phyloP scores from a whole-genome alignment of 2,113 vertebrate genomes.

The Cinclus mexicanus region DNA sequence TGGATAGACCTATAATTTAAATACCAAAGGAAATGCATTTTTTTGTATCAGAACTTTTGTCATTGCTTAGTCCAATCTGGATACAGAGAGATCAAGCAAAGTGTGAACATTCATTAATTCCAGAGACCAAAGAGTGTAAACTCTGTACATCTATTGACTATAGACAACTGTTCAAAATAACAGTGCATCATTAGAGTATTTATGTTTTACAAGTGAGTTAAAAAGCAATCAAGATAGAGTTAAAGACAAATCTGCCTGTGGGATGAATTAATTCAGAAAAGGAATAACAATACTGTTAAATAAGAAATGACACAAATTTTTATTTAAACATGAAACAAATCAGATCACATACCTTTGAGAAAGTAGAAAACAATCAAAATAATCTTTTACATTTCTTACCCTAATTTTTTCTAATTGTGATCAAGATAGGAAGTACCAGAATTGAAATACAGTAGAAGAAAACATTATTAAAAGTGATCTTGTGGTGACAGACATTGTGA shows the following conservation, averaged over 20 bases:
- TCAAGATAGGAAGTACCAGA: neutral
- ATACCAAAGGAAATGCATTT: neutral
- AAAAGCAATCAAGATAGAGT: neutral
- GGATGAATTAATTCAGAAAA: constrained; percentile 16
- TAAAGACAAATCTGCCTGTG: neutral
- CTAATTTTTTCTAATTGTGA: neutral
- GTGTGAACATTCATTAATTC: neutral
- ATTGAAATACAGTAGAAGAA: neutral
- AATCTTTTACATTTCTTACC: neutral
- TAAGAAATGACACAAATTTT: neutral
- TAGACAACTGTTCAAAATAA: neutral
- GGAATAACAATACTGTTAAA: neutral
- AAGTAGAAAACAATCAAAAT: neutral
- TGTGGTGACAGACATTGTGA: neutral
- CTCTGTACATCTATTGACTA: neutral
- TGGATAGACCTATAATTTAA: neutral
- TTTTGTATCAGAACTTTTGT: neutral
- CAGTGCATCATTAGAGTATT: neutral
- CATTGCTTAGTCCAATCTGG: neutral
- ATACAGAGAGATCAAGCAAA: neutral
- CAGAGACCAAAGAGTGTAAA: neutral
- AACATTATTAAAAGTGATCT: neutral
- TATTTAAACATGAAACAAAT: neutral
- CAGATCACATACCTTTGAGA: neutral
- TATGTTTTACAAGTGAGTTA: neutral